Percentiles rank a stretch among this genome's conserved stretches.
Conservation (phyloP, 2,888 invertebrate species). For the Folsomia manolachei region DNA sequence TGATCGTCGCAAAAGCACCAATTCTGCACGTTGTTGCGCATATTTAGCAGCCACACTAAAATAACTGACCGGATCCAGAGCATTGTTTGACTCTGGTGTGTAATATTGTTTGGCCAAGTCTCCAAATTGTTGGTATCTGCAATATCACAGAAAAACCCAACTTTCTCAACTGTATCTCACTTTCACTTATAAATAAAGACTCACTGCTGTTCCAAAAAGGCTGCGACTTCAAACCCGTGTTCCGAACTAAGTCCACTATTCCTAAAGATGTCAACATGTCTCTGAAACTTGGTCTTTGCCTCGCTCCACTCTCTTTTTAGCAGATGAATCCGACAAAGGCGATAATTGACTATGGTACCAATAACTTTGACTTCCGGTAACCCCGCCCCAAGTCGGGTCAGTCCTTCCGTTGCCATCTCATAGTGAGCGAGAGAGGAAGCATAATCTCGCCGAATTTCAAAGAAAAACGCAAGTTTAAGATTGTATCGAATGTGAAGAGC, state of each 20-base stretch:
- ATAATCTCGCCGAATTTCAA: slow-evolving; percentile 87
- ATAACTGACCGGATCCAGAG: slow-evolving; percentile 46
- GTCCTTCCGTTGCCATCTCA: neutral
- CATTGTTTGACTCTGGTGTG: slow-evolving; percentile 21
- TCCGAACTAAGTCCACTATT: slow-evolving; percentile 70
- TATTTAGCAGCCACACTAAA: slow-evolving; percentile 41
- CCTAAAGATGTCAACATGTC: neutral
- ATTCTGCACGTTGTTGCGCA: slow-evolving; percentile 35
- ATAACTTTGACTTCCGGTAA: slow-evolving; percentile 1
- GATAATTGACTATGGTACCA: slow-evolving; percentile 70
- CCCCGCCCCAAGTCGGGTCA: neutral
- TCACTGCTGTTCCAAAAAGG: slow-evolving; percentile 92
- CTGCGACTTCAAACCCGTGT: slow-evolving; percentile 88
- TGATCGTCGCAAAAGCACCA: neutral
- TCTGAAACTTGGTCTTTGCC: slow-evolving; percentile 39
- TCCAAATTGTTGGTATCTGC: slow-evolving; percentile 43
- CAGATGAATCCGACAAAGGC: slow-evolving; percentile 88
- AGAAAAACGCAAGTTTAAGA: slow-evolving; percentile 93
- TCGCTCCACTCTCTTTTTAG: slow-evolving; percentile 84
- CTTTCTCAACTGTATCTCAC: neutral
- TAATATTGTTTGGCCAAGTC: slow-evolving; percentile 44
- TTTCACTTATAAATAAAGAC: slow-evolving; percentile 52
- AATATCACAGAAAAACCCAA: neutral
- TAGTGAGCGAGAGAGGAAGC: too few relatives aligned
- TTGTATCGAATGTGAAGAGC: slow-evolving; percentile 91